Percentiles rank a stretch among this genome's conserved stretches.
Conservation (phyloP, 2,113 vertebrate species). For the Bungarus multicinctus region DNA sequence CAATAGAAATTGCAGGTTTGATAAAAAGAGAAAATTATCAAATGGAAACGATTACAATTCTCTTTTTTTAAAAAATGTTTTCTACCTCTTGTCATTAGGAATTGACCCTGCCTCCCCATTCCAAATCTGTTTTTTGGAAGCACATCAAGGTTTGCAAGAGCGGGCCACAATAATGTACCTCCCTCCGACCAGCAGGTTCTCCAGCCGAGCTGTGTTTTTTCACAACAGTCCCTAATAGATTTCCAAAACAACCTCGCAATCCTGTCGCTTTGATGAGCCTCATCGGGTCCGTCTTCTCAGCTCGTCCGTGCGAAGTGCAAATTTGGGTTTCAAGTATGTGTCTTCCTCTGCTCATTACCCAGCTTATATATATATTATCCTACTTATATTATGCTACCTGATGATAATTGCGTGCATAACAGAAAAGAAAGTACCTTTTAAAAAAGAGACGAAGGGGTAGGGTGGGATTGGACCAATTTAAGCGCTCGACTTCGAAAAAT, state of each 20-base stretch:
- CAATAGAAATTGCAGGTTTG: neutral
- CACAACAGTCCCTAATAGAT: slow-evolving; percentile 6
- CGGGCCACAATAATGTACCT: slow-evolving; percentile 14
- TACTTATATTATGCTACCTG: no score
- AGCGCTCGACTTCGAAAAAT: slow-evolving; percentile 2
- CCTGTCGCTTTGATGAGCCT: slow-evolving; percentile 32
- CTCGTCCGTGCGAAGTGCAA: slow-evolving; percentile 3
- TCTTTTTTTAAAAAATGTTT: neutral
- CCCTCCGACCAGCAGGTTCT: slow-evolving; percentile 6
- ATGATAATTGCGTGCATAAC: neutral
- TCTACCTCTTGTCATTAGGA: neutral
- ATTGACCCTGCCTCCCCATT: neutral
- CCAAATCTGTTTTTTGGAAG: neutral
- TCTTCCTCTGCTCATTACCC: neutral
- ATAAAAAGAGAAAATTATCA: neutral
- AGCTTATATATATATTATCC: no score
- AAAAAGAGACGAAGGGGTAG: neutral
- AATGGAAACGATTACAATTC: neutral
- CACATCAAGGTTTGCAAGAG: neutral
- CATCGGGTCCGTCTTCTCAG: neutral
- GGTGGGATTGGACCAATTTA: neutral
- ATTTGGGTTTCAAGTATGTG: neutral
- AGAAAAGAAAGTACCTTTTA: neutral
- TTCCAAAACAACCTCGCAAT: slow-evolving; percentile 26
- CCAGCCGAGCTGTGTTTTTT: slow-evolving; percentile 4